Conservation (phyloP, 2,888 invertebrate species). For the Ornithoptera alexandrae region DNA sequence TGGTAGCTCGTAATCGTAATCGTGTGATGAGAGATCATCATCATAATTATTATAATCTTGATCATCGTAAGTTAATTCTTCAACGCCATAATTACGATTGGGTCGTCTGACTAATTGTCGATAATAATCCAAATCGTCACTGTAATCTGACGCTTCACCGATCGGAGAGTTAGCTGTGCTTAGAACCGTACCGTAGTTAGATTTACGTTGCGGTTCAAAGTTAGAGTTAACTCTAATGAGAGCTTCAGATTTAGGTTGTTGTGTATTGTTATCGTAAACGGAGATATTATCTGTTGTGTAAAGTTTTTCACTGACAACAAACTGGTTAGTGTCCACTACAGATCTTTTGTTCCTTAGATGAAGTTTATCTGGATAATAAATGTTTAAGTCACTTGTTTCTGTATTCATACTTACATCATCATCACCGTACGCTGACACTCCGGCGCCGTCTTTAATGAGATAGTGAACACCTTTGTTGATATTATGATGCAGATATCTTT, state of each 20-base stretch:
- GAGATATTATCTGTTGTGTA: slow-evolving; percentile 26
- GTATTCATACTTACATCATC: slow-evolving; percentile 65
- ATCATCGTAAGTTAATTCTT: slow-evolving; percentile 42
- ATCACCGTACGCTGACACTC: slow-evolving; percentile 63
- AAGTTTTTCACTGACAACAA: slow-evolving; percentile 30
- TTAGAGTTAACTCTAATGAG: slow-evolving; percentile 42
- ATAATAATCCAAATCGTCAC: slow-evolving; percentile 41
- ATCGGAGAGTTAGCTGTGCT: slow-evolving; percentile 46
- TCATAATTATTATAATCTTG: slow-evolving; percentile 46
- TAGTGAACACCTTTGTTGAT: slow-evolving; percentile 61
- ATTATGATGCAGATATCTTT: slow-evolving; percentile 58
- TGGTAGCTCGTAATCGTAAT: slow-evolving; percentile 44
- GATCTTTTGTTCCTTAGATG: slow-evolving; percentile 40
- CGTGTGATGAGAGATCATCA: slow-evolving; percentile 39
- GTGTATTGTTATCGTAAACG: slow-evolving; percentile 30
- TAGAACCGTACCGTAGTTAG: slow-evolving; percentile 44
- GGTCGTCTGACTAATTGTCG: slow-evolving; percentile 32
- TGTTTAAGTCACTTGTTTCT: slow-evolving; percentile 33
- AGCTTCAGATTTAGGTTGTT: slow-evolving; percentile 44
- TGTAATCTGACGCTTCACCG: slow-evolving; percentile 47
- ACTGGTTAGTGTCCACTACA: slow-evolving; percentile 52
- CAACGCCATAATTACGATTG: slow-evolving; percentile 42
- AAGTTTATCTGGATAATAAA: not conserved
- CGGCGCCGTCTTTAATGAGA: slow-evolving; percentile 62
- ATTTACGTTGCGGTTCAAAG: slow-evolving; percentile 35